Evolutionary conservation across 64 coral and sea anemone genomes (phyloP).

Genomic region (Platygyra sinensis): DNA sequence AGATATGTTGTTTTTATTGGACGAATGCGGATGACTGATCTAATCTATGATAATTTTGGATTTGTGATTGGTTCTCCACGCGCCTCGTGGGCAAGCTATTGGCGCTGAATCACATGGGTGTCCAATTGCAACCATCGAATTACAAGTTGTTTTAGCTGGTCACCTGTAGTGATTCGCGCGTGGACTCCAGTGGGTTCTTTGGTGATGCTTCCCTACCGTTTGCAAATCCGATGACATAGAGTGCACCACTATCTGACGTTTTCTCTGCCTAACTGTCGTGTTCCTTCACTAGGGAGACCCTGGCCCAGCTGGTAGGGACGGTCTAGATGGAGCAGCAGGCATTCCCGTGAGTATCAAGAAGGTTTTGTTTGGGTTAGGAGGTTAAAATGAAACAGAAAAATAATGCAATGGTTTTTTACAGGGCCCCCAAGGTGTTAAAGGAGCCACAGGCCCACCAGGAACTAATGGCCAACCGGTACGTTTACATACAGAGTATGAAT

Average conservation of each 20-base stretch:
- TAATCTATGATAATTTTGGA: too few species aligned
- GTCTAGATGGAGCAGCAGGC: constrained; percentile 12
- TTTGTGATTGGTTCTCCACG: too few species aligned
- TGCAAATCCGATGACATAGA: too few species aligned
- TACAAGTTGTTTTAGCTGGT: too few species aligned
- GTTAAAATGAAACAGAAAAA: background rate
- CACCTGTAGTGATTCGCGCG: too few species aligned
- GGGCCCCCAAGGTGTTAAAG: constrained; percentile 18
- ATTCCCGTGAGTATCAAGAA: constrained; percentile 1
- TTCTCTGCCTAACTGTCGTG: background rate
- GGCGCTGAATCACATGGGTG: too few species aligned
- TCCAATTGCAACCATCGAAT: too few species aligned
- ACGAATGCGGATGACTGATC: too few species aligned
- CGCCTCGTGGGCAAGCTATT: too few species aligned
- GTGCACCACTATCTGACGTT: too few species aligned
- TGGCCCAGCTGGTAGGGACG: constrained; percentile 32
- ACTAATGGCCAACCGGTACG: constrained; percentile 22
- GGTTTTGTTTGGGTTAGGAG: background rate
- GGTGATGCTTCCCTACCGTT: background rate
- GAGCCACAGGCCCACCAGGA: constrained; percentile 7
- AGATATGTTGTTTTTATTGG: too few species aligned
- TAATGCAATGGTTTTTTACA: background rate
- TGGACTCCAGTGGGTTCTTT: too few species aligned
- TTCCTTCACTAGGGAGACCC: constrained; percentile 16
- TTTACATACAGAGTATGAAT: background rate